Percentiles rank a stretch among this genome's conserved stretches.
phyloP scores from a whole-genome alignment of 2,888 invertebrate genomes.

The Cephus nigrinus region DNA sequence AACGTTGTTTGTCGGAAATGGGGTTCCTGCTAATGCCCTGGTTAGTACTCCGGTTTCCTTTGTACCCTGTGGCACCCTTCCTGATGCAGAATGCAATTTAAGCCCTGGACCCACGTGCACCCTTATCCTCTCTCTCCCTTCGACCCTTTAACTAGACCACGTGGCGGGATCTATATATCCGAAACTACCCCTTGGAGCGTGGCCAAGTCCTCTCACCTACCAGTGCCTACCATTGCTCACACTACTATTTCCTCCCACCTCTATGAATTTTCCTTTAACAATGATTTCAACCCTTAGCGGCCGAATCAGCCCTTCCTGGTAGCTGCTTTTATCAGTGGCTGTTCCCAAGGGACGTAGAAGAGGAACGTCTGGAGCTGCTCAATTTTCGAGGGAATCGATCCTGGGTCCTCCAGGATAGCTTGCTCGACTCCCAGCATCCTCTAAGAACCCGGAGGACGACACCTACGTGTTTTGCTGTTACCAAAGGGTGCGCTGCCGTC shows the following conservation, averaged over 20 bases:
- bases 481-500: neutral
- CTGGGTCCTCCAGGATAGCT: no score
- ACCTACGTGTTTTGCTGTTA: conserved; percentile 14
- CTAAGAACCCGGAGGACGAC: neutral
- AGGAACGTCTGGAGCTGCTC: neutral
- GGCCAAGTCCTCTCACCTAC: neutral
- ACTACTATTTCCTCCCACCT: neutral
- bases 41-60: conserved; percentile 59
- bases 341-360: neutral
- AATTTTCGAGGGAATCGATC: no score
- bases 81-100: conserved; percentile 52
- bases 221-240: neutral
- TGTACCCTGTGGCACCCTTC: conserved; percentile 40
- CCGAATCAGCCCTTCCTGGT: neutral
- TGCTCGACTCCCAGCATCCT: neutral
- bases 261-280: neutral
- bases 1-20: conserved; percentile 58
- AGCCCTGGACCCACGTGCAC: conserved; percentile 34
- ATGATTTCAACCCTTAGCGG: neutral
- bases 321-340: neutral
- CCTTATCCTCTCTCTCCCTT: neutral
- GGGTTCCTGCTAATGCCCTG: conserved; percentile 61
- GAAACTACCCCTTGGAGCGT: neutral
- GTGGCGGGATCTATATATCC: conserved; percentile 16
- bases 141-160: conserved; percentile 31